phyloP scores from a whole-genome alignment of 2,113 vertebrate genomes.

The Nestor notabilis region DNA sequence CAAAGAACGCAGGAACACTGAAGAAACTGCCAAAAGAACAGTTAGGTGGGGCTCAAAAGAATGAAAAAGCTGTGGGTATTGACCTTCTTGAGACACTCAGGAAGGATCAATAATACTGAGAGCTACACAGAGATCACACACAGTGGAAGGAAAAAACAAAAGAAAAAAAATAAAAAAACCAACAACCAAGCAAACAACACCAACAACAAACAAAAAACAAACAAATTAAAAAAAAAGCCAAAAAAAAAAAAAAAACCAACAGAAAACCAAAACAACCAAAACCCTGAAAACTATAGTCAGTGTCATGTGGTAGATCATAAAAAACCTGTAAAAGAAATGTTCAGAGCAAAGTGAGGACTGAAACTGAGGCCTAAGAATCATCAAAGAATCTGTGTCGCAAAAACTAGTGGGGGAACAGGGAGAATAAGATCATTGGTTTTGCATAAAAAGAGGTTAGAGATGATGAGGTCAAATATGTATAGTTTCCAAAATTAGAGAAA shows the following conservation, averaged over 20 bases:
- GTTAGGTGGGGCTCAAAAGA: not conserved
- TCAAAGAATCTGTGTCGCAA: not conserved
- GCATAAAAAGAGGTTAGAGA: not conserved
- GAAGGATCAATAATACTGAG: conserved; percentile 24
- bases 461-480: not conserved
- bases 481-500: not conserved
- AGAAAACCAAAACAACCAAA: not conserved
- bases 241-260: no score
- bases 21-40: not conserved
- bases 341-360: not conserved
- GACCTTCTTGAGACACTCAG: not conserved
- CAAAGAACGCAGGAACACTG: not conserved
- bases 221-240: no score
- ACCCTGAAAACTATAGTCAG: not conserved
- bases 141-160: not conserved
- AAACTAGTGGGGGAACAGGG: not conserved
- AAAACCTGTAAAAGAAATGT: not conserved
- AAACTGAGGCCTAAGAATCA: not conserved
- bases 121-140: not conserved
- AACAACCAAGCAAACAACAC: no score
- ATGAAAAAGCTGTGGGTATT: not conserved
- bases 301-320: not conserved
- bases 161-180: no score
- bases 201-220: no score
- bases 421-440: not conserved